phyloP scores from a whole-genome alignment of 1,140 invertebrate species.

The Stegodyphus mimosarum region DNA sequence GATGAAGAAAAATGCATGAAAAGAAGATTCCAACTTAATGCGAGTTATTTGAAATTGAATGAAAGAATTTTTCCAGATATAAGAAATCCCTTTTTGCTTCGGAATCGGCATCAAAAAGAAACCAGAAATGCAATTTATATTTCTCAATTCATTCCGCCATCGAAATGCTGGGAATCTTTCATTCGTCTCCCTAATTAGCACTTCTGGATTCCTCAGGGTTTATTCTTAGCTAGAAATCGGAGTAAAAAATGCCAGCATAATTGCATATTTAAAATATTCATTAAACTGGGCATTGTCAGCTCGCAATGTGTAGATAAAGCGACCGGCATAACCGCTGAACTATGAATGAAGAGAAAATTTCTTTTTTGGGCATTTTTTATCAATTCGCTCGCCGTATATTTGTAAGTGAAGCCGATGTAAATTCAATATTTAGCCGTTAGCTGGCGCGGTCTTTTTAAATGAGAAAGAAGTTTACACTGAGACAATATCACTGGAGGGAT shows the following conservation, averaged over 20 bases:
- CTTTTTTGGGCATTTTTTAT: conserved; percentile 5
- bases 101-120: conserved; percentile 47
- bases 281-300: conserved; percentile 54
- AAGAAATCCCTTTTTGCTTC: conserved; percentile 16
- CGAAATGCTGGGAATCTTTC: conserved; percentile 13
- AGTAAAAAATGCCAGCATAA: conserved; percentile 45
- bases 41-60: conserved; percentile 40
- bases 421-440: conserved; percentile 59
- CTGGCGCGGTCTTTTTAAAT: conserved; percentile 35
- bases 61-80: conserved; percentile 45
- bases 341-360: conserved; percentile 31
- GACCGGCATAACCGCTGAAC: conserved; percentile 46
- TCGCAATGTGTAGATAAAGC: conserved; percentile 32
- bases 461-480: conserved; percentile 53
- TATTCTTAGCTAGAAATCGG: conserved; percentile 53
- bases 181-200: conserved; percentile 53
- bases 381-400: conserved; percentile 6
- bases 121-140: conserved; percentile 54
- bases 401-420: conserved; percentile 56
- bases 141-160: conserved; percentile 26
- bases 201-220: conserved; percentile 38
- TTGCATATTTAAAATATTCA: conserved; percentile 61
- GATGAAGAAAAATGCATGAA: conserved; percentile 8
- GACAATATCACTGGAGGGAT: conserved; percentile 53
- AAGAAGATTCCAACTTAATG: conserved; percentile 37